Percentiles rank a stretch among this genome's conserved stretches.
phyloP scores from a whole-genome alignment of 1,140 invertebrate genomes.

The Ostrea edulis region DNA sequence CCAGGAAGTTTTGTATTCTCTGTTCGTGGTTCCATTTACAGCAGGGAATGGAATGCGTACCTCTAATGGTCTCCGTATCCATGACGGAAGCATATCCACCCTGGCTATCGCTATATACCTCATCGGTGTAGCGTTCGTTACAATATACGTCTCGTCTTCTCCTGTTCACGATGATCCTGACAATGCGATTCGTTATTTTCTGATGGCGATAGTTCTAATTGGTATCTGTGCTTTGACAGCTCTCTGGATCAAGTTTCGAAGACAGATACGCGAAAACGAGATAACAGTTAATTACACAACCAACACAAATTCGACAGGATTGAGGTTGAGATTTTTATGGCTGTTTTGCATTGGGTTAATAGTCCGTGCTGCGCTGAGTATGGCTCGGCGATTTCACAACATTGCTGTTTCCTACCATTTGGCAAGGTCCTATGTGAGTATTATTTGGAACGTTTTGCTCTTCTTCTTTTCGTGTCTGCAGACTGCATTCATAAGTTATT shows the following conservation, averaged over 20 bases:
- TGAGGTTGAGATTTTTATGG: slow-evolving; percentile 22
- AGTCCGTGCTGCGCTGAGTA: neutral
- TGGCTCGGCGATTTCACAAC: neutral
- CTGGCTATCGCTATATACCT: neutral
- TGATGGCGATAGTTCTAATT: neutral
- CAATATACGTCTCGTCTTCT: neutral
- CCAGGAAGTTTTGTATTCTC: slow-evolving; percentile 15
- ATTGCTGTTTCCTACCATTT: neutral
- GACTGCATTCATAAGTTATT: slow-evolving; percentile 23
- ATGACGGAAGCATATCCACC: slow-evolving; percentile 27
- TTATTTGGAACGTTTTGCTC: slow-evolving; percentile 25
- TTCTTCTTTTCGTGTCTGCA: slow-evolving; percentile 18
- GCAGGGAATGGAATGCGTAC: slow-evolving; percentile 14
- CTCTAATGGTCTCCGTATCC: neutral
- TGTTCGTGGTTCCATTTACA: slow-evolving; percentile 8
- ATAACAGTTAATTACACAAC: neutral
- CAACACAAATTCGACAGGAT: neutral
- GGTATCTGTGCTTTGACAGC: neutral
- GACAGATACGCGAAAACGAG: neutral
- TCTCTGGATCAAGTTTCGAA: neutral
- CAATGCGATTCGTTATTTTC: neutral
- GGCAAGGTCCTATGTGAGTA: neutral
- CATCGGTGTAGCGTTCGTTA: neutral
- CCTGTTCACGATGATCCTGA: neutral
- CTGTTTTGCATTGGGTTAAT: neutral